These are phyloP conservation scores for Dryomyza anilis DNA, from an alignment of 2,888 invertebrate species.

Conservation along the genomic window DNA sequence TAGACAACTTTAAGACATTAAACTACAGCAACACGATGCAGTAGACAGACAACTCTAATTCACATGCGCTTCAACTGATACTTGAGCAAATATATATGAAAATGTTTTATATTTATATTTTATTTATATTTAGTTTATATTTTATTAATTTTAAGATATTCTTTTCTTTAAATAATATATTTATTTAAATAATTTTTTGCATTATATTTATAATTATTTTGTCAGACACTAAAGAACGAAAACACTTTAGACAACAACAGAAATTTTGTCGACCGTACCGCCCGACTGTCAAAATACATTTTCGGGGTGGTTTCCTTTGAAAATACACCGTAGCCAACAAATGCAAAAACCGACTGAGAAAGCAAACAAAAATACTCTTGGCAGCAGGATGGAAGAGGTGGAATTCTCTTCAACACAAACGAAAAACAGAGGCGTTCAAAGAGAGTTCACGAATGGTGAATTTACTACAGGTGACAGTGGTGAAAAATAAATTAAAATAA, in stretches of 20 bases:
- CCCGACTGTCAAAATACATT: conserved; percentile 58
- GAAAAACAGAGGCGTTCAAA: not conserved
- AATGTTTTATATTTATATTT: not conserved
- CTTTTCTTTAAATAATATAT: not conserved
- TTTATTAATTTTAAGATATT: not conserved
- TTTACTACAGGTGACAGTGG: too few relatives aligned
- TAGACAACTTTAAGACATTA: not conserved
- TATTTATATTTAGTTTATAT: not conserved
- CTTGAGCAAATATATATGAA: too few relatives aligned
- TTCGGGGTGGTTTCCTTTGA: conserved; percentile 55
- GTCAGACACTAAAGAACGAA: not conserved
- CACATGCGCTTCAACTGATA: not conserved
- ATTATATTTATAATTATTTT: not conserved
- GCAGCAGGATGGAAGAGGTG: not conserved
- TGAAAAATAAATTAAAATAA: too few relatives aligned
- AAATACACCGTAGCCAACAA: conserved; percentile 7
- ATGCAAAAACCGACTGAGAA: conserved; percentile 27
- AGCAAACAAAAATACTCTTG: not conserved
- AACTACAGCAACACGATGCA: not conserved
- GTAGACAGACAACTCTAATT: not conserved
- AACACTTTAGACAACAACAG: not conserved
- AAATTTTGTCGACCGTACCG: conserved; percentile 50
- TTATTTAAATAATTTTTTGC: not conserved
- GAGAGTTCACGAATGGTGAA: not conserved
- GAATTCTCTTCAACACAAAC: not conserved